Conservation (phyloP, 2,797 vertebrate species). For the Cynopterus sphinx region DNA sequence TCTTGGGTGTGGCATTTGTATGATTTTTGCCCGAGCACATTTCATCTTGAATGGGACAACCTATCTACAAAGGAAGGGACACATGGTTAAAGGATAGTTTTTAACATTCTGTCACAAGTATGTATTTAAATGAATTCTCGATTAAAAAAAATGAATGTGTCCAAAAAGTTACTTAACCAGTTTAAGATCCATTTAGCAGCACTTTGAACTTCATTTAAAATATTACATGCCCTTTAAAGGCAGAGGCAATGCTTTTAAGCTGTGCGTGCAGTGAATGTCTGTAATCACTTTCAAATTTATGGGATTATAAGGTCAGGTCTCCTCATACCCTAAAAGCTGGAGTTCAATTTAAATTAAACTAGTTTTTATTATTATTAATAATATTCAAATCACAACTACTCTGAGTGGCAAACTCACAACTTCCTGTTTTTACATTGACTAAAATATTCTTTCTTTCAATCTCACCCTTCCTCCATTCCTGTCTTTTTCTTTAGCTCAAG, state of each 20-base stretch:
- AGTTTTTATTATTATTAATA: not conserved
- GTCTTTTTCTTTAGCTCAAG: not conserved
- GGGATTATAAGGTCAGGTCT: not conserved
- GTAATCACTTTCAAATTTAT: not conserved
- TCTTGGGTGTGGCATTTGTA: not conserved
- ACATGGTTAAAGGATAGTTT: not conserved
- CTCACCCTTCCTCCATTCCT: not conserved
- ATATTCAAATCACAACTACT: not conserved
- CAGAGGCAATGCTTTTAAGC: not conserved
- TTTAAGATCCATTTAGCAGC: not conserved
- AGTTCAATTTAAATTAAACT: not conserved
- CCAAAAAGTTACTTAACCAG: not conserved
- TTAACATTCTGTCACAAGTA: not conserved
- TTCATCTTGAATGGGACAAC: not conserved
- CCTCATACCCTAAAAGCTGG: not conserved
- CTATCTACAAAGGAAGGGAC: not conserved
- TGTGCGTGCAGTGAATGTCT: not conserved
- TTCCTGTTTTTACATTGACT: not conserved
- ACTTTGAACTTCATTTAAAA: not conserved
- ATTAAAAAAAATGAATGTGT: not conserved
- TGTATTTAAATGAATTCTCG: not conserved
- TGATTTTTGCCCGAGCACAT: not conserved
- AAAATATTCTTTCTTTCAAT: not conserved
- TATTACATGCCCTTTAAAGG: not conserved
- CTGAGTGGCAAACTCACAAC: slow-evolving; percentile 1